These are phyloP conservation scores for Eidolon dupreanum DNA, from an alignment of 2,797 vertebrate genomes.

Conservation along the genomic window DNA sequence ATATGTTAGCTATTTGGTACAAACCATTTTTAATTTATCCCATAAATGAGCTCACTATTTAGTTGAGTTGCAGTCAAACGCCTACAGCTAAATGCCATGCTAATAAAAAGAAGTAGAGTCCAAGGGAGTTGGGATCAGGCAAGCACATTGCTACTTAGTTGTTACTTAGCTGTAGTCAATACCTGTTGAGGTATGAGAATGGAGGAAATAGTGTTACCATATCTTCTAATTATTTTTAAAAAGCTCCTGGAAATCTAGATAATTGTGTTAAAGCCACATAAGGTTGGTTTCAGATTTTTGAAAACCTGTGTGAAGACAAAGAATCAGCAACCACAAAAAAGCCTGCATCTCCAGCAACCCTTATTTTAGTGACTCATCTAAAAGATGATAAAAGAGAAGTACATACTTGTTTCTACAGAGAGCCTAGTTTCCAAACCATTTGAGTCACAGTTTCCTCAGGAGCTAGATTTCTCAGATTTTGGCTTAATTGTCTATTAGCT, in stretches of 20 bases:
- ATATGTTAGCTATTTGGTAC: background rate
- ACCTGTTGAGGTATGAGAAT: background rate
- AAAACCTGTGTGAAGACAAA: background rate
- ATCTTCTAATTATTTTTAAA: background rate
- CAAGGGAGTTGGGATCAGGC: background rate
- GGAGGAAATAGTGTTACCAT: background rate
- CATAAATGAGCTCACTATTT: background rate
- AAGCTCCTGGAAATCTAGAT: background rate
- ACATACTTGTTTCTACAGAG: background rate
- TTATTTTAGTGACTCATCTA: slow-evolving; percentile 1
- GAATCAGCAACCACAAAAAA: background rate
- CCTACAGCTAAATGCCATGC: background rate
- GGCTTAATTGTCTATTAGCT: background rate
- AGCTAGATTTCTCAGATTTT: background rate
- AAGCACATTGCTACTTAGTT: background rate
- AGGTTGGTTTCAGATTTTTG: background rate
- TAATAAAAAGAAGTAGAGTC: background rate
- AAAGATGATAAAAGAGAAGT: slow-evolving; percentile 17
- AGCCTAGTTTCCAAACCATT: slow-evolving; percentile 24
- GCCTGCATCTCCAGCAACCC: background rate
- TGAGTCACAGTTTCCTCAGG: background rate
- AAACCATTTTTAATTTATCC: background rate
- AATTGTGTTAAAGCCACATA: background rate
- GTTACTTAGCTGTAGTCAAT: background rate
- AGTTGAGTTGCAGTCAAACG: background rate